Evolutionary conservation across 2,888 invertebrate species (phyloP), one percentile per base, ranked within the genome.

Genomic region (Hyppa rectilinea): DNA sequence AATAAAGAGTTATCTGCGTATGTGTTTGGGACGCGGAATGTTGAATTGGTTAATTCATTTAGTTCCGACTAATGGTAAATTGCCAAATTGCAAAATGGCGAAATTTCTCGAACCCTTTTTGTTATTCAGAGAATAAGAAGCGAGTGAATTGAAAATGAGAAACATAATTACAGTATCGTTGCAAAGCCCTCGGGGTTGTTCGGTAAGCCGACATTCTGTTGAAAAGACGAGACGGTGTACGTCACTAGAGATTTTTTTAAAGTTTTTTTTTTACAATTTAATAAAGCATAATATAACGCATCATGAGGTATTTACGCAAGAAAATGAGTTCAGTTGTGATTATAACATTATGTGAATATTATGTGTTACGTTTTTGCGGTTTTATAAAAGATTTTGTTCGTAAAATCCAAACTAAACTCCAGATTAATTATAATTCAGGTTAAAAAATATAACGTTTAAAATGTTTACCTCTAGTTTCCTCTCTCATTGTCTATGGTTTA

Each of bases 1-100:
- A 53, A 67, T 82, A 75, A 79, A 82, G 78, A 66, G 73, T 82
- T 80, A 58, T 68, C 40, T 59, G 34, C 23, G 38, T 49, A 49
- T 43, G 62, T 62, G 43, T 64, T 61, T 56, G 53, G 29, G 45
- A 53, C 47, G 31, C 20, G n/a, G 36, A 58, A 34, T 66, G 31
- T 64, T 71, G 31, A 69, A 23, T 12, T 36, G n/a, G 23, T 60
- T 67, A 69, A 75, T 65, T 68, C 50, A 79, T 68, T 67, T 50
- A 73, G 56, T 53, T 50, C 9, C 49, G 52, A 63, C 71, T 62
- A 53, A 49, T 31, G 38, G 58, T 23, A 10, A 64, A 58, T 43
- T 52, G 40, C 43, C 26, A 34, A n/a, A n/a, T 29, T 67, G 4
- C 0, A 4, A 49, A 56, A 43, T 50, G 23, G 55, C 5, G 45